Evolutionary conservation across 2,113 vertebrate genomes (phyloP).

Genomic region (Mixornis gularis): DNA sequence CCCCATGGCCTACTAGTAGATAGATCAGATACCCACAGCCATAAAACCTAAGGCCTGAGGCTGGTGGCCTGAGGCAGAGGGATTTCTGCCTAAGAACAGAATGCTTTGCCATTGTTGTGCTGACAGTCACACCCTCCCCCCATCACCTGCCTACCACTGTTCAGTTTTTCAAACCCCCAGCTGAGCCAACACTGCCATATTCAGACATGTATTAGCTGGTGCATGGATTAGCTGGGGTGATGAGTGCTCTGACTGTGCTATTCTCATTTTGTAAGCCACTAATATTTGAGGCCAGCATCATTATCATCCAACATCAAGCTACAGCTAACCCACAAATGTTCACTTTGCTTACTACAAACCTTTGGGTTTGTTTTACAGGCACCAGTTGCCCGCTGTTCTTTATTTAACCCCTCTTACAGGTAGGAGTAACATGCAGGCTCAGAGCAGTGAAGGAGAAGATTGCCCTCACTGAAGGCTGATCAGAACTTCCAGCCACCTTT

Average conservation of each 20-base stretch:
- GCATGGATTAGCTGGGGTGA: neutral
- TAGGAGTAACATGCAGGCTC: neutral
- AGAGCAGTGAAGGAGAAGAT: neutral
- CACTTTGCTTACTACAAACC: neutral
- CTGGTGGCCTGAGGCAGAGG: neutral
- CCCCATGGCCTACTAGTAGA: neutral
- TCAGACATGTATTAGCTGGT: neutral
- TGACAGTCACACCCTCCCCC: neutral
- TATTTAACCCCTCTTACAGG: neutral
- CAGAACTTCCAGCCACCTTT: neutral
- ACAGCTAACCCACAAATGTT: neutral
- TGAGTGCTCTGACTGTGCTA: neutral
- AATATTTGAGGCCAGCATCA: neutral
- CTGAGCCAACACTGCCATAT: neutral
- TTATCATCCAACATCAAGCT: neutral
- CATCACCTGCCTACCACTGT: neutral
- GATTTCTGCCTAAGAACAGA: neutral
- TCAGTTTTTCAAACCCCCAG: neutral
- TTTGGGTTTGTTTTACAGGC: neutral
- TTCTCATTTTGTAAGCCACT: neutral
- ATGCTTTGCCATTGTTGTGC: neutral
- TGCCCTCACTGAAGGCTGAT: neutral
- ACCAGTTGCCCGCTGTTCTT: neutral
- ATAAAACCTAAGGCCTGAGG: slow-evolving; percentile 14
- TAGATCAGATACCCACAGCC: neutral